Evolutionary conservation across 2,797 vertebrate genomes (phyloP), one percentile per base, ranked within the genome.

Genomic region (Sphenodon punctatus): DNA sequence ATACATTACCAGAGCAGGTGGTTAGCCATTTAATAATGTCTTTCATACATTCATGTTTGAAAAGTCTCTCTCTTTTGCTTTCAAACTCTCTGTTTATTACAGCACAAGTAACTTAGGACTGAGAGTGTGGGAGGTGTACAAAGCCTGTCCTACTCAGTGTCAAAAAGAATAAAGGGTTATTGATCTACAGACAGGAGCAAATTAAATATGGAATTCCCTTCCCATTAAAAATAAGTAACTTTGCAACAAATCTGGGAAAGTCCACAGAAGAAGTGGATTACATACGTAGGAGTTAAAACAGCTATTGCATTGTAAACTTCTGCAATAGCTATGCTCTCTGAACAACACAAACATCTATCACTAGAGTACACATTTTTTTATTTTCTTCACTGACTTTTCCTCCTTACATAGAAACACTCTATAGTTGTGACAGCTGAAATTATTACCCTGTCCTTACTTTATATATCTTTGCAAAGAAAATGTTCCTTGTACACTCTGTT

Each of bases 101-200:
- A 85, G 59, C 74, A 41, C 56, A 91, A 91, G 36, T 43, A 27
- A 88, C 45, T 93, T 88, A 77, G 77, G 78, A 88, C 46, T 72
- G 69, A 85, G 30, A 65, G 15, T 67, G 89, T 92, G 63, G 82
- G 90, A 75, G 65, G 84, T 36, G 53, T 71, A 75, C 67, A 81
- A 67, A 79, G 48, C n/a, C 19, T 81, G 71, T 55, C 49, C 30
- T 77, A 70, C 46, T 59, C 53, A 68, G n/a, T 81, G 36, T 79
- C 82, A 88, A 77, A 88, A 86, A 80, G 75, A 89, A 88, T 78
- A 89, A 85, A 42, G 89, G 83, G 75, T 90, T 92, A 93, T 88
- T 92, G 83, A 88, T 90, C 86, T 90, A 56, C 22, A 75, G 51
- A 84, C 66, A 85, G 76, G 19, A 89, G 76, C 78, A 94, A 91